These are phyloP conservation scores for Ectobius pallidus DNA, from an alignment of 2,888 invertebrate species.

Conservation along the genomic window DNA sequence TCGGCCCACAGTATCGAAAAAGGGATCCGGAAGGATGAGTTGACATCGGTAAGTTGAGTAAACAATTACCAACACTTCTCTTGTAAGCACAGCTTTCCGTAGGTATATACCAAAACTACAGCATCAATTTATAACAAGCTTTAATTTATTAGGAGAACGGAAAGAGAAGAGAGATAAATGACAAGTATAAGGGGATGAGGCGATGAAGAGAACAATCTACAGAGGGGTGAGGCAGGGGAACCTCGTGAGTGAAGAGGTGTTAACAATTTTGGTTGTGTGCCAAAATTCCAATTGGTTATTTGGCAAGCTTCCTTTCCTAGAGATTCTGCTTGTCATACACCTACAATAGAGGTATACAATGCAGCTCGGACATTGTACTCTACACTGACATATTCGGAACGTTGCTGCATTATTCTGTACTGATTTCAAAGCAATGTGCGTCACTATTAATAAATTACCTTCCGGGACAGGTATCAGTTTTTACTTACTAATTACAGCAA, in stretches of 20 bases:
- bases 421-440: too few relatives aligned
- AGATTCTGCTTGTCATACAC: background rate
- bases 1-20: too few relatives aligned
- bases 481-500: too few relatives aligned
- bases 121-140: conserved; percentile 1
- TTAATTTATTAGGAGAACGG: background rate
- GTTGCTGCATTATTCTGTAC: too few relatives aligned
- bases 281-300: conserved; percentile 14
- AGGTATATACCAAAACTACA: background rate
- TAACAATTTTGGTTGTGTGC: background rate
- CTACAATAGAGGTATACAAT: background rate
- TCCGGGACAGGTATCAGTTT: too few relatives aligned
- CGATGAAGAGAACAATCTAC: background rate
- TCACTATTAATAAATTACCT: too few relatives aligned
- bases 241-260: background rate
- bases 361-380: background rate
- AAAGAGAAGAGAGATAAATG: background rate
- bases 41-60: background rate
- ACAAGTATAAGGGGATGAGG: background rate
- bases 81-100: background rate
- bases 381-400: too few relatives aligned
- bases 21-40: background rate
- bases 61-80: conserved; percentile 4
- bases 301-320: background rate
- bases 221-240: background rate